Percentiles rank a stretch among this genome's conserved stretches.
phyloP scores from a whole-genome alignment of 1,140 invertebrate species.

The Tyrophagus putrescentiae region DNA sequence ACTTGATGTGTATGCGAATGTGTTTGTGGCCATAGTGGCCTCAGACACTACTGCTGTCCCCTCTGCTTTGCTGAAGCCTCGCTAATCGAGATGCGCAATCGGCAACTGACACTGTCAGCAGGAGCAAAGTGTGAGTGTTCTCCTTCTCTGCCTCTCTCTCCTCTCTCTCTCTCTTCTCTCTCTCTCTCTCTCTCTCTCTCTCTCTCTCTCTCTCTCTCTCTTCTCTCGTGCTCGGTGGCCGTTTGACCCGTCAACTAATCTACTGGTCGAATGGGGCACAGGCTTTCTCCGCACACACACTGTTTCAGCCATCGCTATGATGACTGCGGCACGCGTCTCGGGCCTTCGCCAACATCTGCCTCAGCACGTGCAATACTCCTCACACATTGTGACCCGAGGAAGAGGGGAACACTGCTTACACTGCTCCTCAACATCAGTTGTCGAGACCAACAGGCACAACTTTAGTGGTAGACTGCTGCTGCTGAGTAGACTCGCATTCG shows the following conservation, averaged over 20 bases:
- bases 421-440: neutral
- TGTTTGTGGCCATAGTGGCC: too few species aligned
- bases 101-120: neutral
- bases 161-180: neutral
- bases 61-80: too few species aligned
- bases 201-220: neutral
- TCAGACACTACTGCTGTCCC: too few species aligned
- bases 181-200: neutral
- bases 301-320: neutral
- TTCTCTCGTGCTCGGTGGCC: neutral
- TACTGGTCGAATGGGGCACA: too few species aligned
- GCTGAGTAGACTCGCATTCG: too few species aligned
- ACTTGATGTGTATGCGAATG: too few species aligned
- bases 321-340: slow-evolving; percentile 5
- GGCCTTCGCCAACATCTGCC: slow-evolving; percentile 7
- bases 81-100: slow-evolving; percentile 13
- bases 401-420: neutral
- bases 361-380: slow-evolving; percentile 15
- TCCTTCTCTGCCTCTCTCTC: neutral
- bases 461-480: neutral
- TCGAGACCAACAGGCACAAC: neutral
- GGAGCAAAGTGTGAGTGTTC: too few species aligned
- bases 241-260: neutral
- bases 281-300: neutral
- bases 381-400: slow-evolving; percentile 9